These are phyloP conservation scores for Ranitomeya imitator DNA, from an alignment of 2,113 vertebrate species.

Conservation along the genomic window DNA sequence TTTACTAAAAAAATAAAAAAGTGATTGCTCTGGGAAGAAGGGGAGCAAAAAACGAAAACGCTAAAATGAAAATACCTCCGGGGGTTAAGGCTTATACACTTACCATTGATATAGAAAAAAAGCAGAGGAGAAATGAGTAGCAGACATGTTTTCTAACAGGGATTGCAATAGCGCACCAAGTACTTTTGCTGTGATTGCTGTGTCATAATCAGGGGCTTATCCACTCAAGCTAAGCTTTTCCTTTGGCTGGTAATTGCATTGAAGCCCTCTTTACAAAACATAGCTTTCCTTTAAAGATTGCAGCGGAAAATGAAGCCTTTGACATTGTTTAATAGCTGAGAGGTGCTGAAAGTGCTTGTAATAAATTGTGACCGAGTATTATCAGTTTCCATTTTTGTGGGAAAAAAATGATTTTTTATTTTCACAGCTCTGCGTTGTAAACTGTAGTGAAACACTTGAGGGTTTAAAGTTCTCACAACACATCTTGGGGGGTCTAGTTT, in stretches of 20 bases:
- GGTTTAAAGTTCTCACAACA: too few species aligned
- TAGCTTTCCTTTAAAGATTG: conserved; percentile 36
- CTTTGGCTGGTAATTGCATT: conserved; percentile 44
- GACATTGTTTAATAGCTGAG: conserved; percentile 41
- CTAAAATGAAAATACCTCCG: too few species aligned
- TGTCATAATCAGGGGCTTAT: conserved; percentile 42
- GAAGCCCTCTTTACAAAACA: conserved; percentile 44
- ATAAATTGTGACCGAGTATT: conserved; percentile 12
- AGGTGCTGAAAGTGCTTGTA: conserved; percentile 23
- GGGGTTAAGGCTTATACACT: background rate
- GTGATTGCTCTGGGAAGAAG: too few species aligned
- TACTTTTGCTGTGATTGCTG: conserved; percentile 44
- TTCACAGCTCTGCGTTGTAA: too few species aligned
- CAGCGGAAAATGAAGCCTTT: conserved; percentile 41
- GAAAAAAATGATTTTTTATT: too few species aligned
- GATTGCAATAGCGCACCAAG: conserved; percentile 11
- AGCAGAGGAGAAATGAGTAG: background rate
- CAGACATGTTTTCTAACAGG: conserved; percentile 25
- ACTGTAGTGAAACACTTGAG: too few species aligned
- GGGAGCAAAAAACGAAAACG: too few species aligned
- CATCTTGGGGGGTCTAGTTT: too few species aligned
- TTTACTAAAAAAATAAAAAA: too few species aligned
- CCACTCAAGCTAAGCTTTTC: conserved; percentile 45
- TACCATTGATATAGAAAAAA: background rate
- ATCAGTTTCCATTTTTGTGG: background rate